A percentile compares a stretch with the other conserved stretches of the same genome.
Conservation (phyloP, 2,113 vertebrate species). For the Microcebus griseorufus region DNA sequence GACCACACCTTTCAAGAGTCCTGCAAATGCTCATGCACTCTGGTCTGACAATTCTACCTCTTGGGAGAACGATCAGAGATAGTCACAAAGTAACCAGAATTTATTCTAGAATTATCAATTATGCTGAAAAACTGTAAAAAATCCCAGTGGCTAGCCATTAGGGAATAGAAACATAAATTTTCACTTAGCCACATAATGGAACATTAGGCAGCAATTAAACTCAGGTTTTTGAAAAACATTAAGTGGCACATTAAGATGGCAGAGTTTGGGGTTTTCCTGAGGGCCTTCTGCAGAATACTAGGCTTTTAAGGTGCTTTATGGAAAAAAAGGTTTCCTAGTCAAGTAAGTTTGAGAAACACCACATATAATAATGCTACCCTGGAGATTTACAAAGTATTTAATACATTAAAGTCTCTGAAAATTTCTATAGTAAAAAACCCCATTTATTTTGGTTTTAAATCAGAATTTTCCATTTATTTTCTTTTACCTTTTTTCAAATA, state of each 20-base stretch:
- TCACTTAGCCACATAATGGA: neutral
- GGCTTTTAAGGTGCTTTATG: neutral
- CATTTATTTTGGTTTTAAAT: constrained; percentile 23
- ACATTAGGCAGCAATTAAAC: neutral
- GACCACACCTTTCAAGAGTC: neutral
- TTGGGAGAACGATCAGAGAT: neutral
- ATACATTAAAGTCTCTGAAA: neutral
- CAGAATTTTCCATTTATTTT: neutral
- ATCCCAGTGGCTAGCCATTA: neutral
- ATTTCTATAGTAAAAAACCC: neutral
- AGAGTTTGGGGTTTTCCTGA: neutral
- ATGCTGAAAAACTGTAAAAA: neutral
- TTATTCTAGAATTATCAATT: neutral
- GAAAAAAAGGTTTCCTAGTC: neutral
- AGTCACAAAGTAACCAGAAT: neutral
- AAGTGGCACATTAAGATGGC: neutral
- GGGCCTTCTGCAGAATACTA: neutral
- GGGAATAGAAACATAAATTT: neutral
- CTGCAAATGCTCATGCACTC: neutral
- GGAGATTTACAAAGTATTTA: neutral
- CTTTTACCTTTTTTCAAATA: neutral
- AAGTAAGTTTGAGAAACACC: neutral
- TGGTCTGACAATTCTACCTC: neutral
- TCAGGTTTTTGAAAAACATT: neutral
- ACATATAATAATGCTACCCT: neutral